A percentile compares a stretch with the other conserved stretches of the same genome.
Evolutionary conservation across 2,888 invertebrate genomes (phyloP).

Genomic region (Apodemia zela): DNA sequence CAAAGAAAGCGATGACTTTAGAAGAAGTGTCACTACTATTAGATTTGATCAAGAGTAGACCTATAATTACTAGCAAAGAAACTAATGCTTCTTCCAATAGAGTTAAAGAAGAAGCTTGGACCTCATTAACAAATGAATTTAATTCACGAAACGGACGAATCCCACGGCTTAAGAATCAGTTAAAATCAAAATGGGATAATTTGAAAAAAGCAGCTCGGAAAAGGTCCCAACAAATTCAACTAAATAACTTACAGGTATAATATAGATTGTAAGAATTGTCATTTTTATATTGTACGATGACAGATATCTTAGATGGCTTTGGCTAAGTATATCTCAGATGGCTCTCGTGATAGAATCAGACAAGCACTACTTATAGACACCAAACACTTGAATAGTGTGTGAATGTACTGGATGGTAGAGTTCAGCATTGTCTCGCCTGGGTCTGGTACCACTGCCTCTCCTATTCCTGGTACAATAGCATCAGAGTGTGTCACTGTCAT

Average conservation of each 20-base stretch:
- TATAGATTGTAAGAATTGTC: no score
- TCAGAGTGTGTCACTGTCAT: no score
- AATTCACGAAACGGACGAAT: slow-evolving; percentile 8
- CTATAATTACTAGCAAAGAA: slow-evolving; percentile 18
- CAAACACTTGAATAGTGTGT: no score
- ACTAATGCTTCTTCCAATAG: slow-evolving; percentile 20
- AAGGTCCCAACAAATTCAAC: slow-evolving; percentile 9
- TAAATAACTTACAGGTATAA: slow-evolving; percentile 4
- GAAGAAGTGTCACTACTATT: slow-evolving; percentile 16
- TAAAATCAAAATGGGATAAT: slow-evolving; percentile 24
- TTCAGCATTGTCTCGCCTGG: no score
- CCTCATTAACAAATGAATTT: slow-evolving; percentile 15
- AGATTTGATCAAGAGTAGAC: slow-evolving; percentile 18
- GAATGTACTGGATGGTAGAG: no score
- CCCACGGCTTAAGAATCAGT: slow-evolving; percentile 16
- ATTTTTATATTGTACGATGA: no score
- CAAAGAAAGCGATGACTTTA: neutral
- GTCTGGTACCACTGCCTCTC: no score
- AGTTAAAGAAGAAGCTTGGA: slow-evolving; percentile 20
- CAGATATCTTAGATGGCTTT: no score
- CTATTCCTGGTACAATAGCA: no score
- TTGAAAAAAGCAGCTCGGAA: slow-evolving; percentile 22
- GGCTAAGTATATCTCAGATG: no score
- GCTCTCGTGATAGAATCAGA: no score
- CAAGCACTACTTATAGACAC: no score